Base-by-base conservation (phyloP, 2,888 invertebrate species). In the Drosophila siamana region DNA sequence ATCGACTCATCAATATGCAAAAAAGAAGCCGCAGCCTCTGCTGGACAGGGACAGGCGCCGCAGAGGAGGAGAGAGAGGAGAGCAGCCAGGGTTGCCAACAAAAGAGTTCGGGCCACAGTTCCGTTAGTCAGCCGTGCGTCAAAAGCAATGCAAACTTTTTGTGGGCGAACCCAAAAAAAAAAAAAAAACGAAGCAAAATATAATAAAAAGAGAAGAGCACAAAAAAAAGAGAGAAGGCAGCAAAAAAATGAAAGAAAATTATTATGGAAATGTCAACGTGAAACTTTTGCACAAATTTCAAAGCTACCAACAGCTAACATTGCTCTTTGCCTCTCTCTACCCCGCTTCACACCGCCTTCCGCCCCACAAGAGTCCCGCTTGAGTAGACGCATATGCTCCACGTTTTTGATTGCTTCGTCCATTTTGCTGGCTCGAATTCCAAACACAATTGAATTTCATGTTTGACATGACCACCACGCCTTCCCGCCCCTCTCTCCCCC, bases 241-340 rank as follows among this genome's bases (percentile, higher is more conserved):
- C 3, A 19, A 30, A 56, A 40, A 76, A 81, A 76, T 70, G 72
- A 70, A 74, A 69, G 74, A 80, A 78, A 84, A 85, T 85, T 86
- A 85, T 88, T 83, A 88, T 85, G 84, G 86, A 85, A 85, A 85
- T 85, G 88, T 85, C 84, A 85, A 88, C 86, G 83, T 80, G 80
- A 83, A 85, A 85, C 65, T 83, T 88, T 85, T 87, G 66, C 86
- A 69, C 75, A 84, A 84, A 60, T 84, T 55, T 76, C 64, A 62
- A 68, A 70, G 66, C 73, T 54, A 69, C 74, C 78, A 44, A 13
- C 26, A 40, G 36, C 36, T n/a, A 33, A 22, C 33, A 7, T 36
- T 54, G 30, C 13, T 43, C 41, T 54, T 3, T 4, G 0, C 13
- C 4, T 43, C 13, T 43, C 41, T 54, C 6, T 4, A 0, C 13